Base-by-base conservation (phyloP, 2,113 vertebrate genomes). In the Canis aureus region DNA sequence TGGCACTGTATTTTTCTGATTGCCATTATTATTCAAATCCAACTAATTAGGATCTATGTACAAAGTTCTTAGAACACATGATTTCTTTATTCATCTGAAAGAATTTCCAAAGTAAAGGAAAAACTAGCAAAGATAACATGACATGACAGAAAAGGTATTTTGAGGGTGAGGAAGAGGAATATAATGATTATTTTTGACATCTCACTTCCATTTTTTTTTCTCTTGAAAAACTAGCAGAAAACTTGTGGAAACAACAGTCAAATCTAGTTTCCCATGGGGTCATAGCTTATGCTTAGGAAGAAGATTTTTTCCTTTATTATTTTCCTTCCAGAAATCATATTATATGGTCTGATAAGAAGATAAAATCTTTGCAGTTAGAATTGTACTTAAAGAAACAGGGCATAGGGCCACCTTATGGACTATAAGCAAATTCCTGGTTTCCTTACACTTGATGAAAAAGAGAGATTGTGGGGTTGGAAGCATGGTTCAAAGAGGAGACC, bases 351-450 rank as follows among this genome's bases (percentile, higher is more conserved):
- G 87, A 87, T 83, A 95, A 92, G 53, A 92, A 96, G 49, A 89
- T 59, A 78, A 25, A 51, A 69, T 91, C 67, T 64, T 53, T 67
- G 29, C 13, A 80, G 71, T 84, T 57, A 94, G 80, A 95, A 64
- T 6, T 69, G 8, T 27, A 89, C 51, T 59, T 57, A 95, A 91
- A 35, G 35, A 35, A 69, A 8, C 38, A 92, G 49, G 60, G 32
- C 66, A 86, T 94, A 53, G 93, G 87, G 87, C 83, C 57, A 92
- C 51, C 74, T 74, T 87, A 74, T 94, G 76, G 29, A 90, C 16
- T 15, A 35, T 11, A 83, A 94, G 67, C 0, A 38, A 95, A 91
- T 93, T 93, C 60, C 76, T 91, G 43, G 20, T 87, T 96, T 88
- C 57, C 82, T 96, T n/a, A 49, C 22, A 49, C 17, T 88, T 90